Evolutionary conservation across 2,888 invertebrate species (phyloP).

Genomic region (Itoplectis maculator): DNA sequence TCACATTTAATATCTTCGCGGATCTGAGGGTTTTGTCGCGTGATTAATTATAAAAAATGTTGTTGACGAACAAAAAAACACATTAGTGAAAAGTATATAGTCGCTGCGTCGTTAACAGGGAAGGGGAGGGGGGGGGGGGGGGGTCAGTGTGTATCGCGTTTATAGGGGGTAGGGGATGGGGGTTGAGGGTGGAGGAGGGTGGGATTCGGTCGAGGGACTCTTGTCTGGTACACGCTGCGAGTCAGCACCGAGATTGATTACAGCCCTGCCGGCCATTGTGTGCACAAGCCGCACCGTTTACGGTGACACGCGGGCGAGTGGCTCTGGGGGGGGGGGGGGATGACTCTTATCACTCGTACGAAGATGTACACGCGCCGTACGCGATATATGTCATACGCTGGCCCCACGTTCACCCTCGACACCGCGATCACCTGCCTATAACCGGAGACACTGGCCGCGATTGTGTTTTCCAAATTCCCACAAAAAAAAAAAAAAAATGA

Average conservation of each 20-base stretch:
- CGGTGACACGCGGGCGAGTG: conserved; percentile 19
- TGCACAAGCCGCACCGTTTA: conserved; percentile 19
- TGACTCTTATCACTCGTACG: conserved; percentile 26
- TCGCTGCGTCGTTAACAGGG: no score
- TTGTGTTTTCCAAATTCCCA: no score
- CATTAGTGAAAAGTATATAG: neutral
- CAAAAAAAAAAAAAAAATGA: no score
- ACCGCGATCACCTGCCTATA: neutral
- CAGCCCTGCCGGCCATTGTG: conserved; percentile 29
- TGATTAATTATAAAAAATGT: no score
- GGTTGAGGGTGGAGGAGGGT: neutral
- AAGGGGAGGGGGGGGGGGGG: no score
- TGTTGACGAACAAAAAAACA: neutral
- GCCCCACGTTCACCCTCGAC: neutral
- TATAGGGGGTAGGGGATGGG: neutral
- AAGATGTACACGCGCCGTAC: neutral
- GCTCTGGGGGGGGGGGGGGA: neutral
- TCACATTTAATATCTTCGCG: no score
- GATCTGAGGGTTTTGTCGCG: no score
- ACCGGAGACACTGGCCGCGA: neutral
- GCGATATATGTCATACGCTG: neutral
- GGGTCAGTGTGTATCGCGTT: neutral
- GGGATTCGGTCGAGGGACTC: neutral
- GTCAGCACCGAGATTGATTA: conserved; percentile 36
- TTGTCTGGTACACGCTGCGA: conserved; percentile 15